phyloP scores from a whole-genome alignment of 2,888 invertebrate genomes.

The Lasioglossum malachurum region DNA sequence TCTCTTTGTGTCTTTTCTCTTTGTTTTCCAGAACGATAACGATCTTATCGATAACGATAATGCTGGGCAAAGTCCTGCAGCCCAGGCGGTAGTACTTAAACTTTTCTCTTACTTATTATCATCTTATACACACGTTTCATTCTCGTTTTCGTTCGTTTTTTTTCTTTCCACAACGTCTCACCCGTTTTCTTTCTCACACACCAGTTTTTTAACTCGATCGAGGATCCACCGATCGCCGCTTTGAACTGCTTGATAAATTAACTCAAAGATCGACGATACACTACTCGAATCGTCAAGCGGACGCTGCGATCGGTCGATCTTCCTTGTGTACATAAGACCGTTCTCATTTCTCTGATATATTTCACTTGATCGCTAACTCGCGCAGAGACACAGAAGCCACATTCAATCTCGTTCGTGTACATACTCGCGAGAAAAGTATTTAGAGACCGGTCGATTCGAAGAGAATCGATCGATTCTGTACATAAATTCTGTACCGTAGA shows the following conservation, averaged over 20 bases:
- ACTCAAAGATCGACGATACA: neutral
- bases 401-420: neutral
- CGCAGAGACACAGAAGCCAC: conserved; percentile 55
- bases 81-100: conserved; percentile 85
- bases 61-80: conserved; percentile 85
- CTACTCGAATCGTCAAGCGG: neutral
- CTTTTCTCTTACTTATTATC: conserved; percentile 79
- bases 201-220: neutral
- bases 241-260: neutral
- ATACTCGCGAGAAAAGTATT: neutral
- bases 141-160: neutral
- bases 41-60: conserved; percentile 85
- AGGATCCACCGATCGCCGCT: conserved; percentile 19
- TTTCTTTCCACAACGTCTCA: neutral
- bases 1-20: conserved; percentile 83
- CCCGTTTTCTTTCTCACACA: conserved; percentile 7
- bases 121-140: conserved; percentile 62
- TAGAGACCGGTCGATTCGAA: neutral
- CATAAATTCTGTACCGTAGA: conserved; percentile 2
- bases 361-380: conserved; percentile 7
- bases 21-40: conserved; percentile 85
- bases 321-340: conserved; percentile 30
- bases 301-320: conserved; percentile 36
- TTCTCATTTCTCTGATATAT: conserved; percentile 39
- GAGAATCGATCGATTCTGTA: neutral